These are phyloP conservation scores for Chelmon rostratus DNA, from an alignment of 2,797 vertebrate species.

Conservation along the genomic window DNA sequence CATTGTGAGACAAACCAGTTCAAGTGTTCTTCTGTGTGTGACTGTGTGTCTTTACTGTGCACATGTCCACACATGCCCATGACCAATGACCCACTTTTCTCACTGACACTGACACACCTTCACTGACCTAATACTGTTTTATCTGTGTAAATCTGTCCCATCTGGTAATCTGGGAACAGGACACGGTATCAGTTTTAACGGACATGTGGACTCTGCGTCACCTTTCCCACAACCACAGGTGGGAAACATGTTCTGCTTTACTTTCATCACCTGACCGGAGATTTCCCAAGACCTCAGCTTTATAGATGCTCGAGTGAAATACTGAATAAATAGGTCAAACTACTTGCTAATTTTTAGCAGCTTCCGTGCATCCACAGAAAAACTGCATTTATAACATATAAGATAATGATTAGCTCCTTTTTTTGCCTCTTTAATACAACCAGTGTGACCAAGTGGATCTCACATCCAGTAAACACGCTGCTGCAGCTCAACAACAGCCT, in stretches of 20 bases:
- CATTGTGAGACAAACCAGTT: too few species aligned
- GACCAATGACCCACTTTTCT: conserved; percentile 39
- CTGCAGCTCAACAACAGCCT: conserved; percentile 49
- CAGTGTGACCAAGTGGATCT: neutral
- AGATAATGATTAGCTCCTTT: neutral
- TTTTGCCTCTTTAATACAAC: neutral
- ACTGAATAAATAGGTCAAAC: neutral
- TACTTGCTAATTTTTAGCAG: too few species aligned
- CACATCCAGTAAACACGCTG: conserved; percentile 63
- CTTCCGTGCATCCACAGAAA: neutral
- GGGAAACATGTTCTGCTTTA: neutral
- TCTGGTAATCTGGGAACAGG: conserved; percentile 29
- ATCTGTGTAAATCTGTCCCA: conserved; percentile 37
- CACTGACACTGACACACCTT: neutral
- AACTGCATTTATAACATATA: neutral
- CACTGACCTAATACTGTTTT: conserved; percentile 18
- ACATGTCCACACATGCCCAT: conserved; percentile 34
- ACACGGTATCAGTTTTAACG: conserved; percentile 65
- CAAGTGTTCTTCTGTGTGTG: too few species aligned
- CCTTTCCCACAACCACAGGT: conserved; percentile 63
- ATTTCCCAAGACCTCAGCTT: conserved; percentile 17
- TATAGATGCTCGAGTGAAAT: neutral
- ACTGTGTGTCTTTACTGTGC: neutral
- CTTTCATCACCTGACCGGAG: conserved; percentile 12
- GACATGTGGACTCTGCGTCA: conserved; percentile 58